Percentiles rank a stretch among this genome's conserved stretches.
These are phyloP conservation scores for Tetramorium simillimum DNA, from an alignment of 1,140 invertebrate species.

Conservation along the genomic window DNA sequence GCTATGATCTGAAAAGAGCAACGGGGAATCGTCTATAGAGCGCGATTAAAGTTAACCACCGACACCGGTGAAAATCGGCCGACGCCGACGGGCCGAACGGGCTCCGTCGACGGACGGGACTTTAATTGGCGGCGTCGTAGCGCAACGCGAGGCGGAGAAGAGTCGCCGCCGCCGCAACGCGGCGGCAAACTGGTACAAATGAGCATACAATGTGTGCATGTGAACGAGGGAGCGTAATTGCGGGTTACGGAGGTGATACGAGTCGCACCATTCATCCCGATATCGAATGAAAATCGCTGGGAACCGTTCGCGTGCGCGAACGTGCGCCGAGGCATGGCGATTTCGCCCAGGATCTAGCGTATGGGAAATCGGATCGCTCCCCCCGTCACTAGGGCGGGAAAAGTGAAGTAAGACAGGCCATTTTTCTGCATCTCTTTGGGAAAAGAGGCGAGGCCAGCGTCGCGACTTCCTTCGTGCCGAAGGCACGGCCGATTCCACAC, in stretches of 20 bases:
- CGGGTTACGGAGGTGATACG: slow-evolving; percentile 42
- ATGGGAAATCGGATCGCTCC: slow-evolving; percentile 24
- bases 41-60: slow-evolving; percentile 7
- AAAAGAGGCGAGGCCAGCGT: background rate
- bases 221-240: slow-evolving; percentile 43
- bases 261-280: slow-evolving; percentile 51
- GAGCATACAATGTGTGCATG: slow-evolving; percentile 47
- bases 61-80: background rate
- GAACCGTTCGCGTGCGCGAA: slow-evolving; percentile 46
- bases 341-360: slow-evolving; percentile 22
- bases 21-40: background rate
- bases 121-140: background rate
- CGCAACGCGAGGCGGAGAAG: background rate
- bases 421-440: background rate
- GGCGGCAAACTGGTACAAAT: slow-evolving; percentile 43
- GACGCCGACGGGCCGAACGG: background rate
- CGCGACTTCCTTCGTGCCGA: background rate
- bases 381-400: slow-evolving; percentile 24
- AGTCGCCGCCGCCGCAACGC: background rate
- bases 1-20: slow-evolving; percentile 26
- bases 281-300: slow-evolving; percentile 49
- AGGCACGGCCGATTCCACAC: background rate
- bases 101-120: background rate
- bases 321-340: slow-evolving; percentile 8
- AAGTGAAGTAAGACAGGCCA: background rate